Evolutionary conservation across 2,888 invertebrate species (phyloP).

Genomic region (Ethmia dodecea): DNA sequence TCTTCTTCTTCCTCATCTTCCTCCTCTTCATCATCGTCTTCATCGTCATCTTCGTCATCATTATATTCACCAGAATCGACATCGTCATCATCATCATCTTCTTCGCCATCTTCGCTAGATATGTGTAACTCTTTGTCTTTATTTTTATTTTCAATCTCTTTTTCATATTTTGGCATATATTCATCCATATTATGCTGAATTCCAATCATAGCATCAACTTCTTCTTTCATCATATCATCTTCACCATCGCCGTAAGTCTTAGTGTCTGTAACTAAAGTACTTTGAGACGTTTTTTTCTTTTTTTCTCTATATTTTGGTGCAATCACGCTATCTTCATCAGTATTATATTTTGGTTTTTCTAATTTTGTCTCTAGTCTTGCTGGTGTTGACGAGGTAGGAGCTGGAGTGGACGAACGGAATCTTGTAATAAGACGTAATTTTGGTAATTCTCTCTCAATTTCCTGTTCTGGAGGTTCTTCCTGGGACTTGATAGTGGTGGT

Average conservation of each 20-base stretch:
- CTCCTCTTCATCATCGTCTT: conserved; percentile 25
- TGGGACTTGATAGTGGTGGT: conserved; percentile 32
- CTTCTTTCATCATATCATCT: conserved; percentile 50
- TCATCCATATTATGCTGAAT: conserved; percentile 55
- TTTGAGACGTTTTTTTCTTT: conserved; percentile 57
- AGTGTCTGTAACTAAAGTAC: conserved; percentile 64
- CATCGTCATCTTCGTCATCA: conserved; percentile 24
- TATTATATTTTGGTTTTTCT: no score
- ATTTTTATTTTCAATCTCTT: conserved; percentile 29
- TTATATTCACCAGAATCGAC: conserved; percentile 24
- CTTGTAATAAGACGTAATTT: conserved; percentile 50
- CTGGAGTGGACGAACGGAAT: conserved; percentile 30
- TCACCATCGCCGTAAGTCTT: conserved; percentile 56
- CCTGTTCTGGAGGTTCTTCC: conserved; percentile 23
- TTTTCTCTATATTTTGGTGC: conserved; percentile 56
- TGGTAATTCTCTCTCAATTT: conserved; percentile 26
- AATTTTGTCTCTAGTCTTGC: conserved; percentile 13
- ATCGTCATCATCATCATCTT: conserved; percentile 23
- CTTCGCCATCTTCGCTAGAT: conserved; percentile 19
- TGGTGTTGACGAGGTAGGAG: neutral
- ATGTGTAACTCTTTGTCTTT: conserved; percentile 16
- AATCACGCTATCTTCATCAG: conserved; percentile 16
- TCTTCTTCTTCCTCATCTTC: conserved; percentile 25
- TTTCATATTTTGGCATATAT: conserved; percentile 58
- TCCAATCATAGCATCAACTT: conserved; percentile 60